A percentile compares a stretch with the other conserved stretches of the same genome.
phyloP scores from a whole-genome alignment of 2,113 vertebrate species.

The Ceyx cyanopectus region DNA sequence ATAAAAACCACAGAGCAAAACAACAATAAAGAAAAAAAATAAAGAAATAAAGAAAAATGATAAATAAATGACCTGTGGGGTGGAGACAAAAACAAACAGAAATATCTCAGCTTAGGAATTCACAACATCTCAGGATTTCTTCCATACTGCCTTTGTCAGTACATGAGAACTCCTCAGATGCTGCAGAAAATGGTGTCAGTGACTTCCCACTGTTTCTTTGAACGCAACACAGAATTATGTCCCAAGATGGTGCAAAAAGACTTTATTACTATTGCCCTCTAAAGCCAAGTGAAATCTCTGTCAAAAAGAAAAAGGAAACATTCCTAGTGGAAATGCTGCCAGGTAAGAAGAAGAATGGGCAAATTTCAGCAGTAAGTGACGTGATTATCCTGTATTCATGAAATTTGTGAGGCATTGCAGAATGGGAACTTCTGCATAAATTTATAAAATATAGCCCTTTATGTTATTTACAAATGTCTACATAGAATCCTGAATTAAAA shows the following conservation, averaged over 20 bases:
- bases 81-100: not conserved
- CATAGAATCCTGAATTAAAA: not conserved
- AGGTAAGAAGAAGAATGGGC: not conserved
- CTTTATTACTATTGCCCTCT: not conserved
- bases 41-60: not conserved
- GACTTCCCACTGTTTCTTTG: not conserved
- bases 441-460: not conserved
- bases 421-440: not conserved
- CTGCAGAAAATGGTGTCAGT: not conserved
- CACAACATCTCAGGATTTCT: not conserved
- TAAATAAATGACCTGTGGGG: not conserved
- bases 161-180: not conserved
- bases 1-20: no score
- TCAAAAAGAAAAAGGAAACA: not conserved
- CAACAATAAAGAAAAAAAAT: no score
- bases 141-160: accelerated
- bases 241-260: not conserved
- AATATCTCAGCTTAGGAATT: not conserved
- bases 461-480: not conserved
- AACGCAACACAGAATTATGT: not conserved
- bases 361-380: not conserved
- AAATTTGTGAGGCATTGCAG: not conserved
- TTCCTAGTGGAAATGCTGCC: not conserved
- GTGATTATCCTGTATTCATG: not conserved
- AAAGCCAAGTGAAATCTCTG: not conserved